Evolutionary conservation across 2,113 vertebrate genomes (phyloP), one percentile per base, ranked within the genome.

Genomic region (Accipiter cooperii): DNA sequence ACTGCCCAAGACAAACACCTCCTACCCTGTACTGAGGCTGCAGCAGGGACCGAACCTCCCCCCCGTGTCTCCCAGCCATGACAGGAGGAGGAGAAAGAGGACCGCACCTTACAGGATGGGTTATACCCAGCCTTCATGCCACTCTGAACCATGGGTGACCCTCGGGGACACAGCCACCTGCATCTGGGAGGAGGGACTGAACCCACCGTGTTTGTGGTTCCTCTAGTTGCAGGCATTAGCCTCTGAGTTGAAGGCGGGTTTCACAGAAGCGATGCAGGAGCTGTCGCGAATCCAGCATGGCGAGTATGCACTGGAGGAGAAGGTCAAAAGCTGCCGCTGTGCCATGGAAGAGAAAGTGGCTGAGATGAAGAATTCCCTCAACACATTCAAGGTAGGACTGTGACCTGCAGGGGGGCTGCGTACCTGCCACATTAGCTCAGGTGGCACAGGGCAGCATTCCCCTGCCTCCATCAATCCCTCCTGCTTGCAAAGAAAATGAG

Each of bases 311-410:
- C 95, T 99, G 97, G 99, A 99, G 90, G 99, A 99, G 97, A 99
- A 98, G 93, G 98, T 99, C 54, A 99, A 98, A 94, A 98, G 98
- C 52, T 98, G 99, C 89, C 98, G 98, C 83, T 99, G 98, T 57
- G 98, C 99, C 46, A 99, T 99, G 96, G 99, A 99, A 60, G 98
- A 99, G 93, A 99, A 99, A 96, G 99, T 99, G 92, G 98, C 99
- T 14, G 98, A 99, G 92, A 98, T 99, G 97, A 99, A 99, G 97
- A 99, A 99, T 90, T 99, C 98, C 10, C 98, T 99, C 55, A 99
- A 99, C 98, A 99, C 98, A 0, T 98, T 99, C 90, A 99, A 99
- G 99, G 99, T 99, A 95, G 79, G 84, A 83, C 28, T 10, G 38
- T 52, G 65, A 71, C 55, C 34, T 11, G 38, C 1, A 2, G 36